These are phyloP conservation scores for Chorisops tibialis DNA, from an alignment of 2,888 invertebrate species.

Conservation along the genomic window DNA sequence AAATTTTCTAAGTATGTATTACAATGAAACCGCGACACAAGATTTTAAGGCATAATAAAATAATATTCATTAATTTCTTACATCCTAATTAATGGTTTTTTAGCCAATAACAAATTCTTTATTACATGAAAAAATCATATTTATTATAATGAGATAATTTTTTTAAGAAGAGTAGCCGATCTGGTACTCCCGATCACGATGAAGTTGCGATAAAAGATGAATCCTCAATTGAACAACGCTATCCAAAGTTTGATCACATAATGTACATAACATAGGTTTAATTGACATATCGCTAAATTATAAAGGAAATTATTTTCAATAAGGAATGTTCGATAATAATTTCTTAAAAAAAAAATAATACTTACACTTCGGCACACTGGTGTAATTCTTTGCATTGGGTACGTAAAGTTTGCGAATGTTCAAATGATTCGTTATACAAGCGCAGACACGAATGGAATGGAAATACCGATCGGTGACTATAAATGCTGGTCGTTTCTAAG, in stretches of 20 bases:
- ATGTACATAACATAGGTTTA: slow-evolving; percentile 37
- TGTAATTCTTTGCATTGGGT: slow-evolving; percentile 54
- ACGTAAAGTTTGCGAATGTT: slow-evolving; percentile 44
- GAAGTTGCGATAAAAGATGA: slow-evolving; percentile 52
- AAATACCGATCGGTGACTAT: slow-evolving; percentile 50
- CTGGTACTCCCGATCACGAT: slow-evolving; percentile 50
- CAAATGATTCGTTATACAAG: slow-evolving; percentile 47
- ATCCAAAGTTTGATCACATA: slow-evolving; percentile 46
- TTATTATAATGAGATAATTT: no score
- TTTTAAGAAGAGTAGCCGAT: slow-evolving; percentile 39
- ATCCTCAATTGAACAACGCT: slow-evolving; percentile 49
- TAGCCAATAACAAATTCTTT: no score
- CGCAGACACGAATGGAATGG: slow-evolving; percentile 56
- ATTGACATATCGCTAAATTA: slow-evolving; percentile 41
- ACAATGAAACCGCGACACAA: no score
- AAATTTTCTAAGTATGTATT: no score
- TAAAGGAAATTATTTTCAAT: no score
- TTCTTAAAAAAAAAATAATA: slow-evolving; percentile 28
- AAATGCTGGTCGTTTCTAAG: slow-evolving; percentile 43
- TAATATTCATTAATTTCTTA: no score
- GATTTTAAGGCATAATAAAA: no score
- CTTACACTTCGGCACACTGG: slow-evolving; percentile 53
- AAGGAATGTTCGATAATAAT: neutral
- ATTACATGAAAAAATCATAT: no score
- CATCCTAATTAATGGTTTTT: no score